Percentiles rank a stretch among this genome's conserved stretches.
phyloP scores from a whole-genome alignment of 2,113 vertebrate species.

The Pleuronectes platessa region DNA sequence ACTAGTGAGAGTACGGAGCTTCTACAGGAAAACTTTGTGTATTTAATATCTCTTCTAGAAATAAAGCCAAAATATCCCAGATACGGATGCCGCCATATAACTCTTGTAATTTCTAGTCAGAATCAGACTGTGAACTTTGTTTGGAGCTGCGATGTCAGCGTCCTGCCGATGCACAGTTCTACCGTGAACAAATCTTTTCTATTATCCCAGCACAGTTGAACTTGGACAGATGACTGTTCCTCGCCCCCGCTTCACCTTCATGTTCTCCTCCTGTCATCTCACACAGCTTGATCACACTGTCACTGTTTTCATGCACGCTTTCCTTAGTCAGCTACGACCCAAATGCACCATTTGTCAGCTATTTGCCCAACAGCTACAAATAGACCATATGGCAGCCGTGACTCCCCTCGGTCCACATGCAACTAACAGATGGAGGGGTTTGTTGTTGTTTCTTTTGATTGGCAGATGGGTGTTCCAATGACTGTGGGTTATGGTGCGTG shows the following conservation, averaged over 20 bases:
- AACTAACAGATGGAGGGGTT: conserved; percentile 48
- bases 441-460: conserved; percentile 26
- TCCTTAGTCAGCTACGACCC: conserved; percentile 1
- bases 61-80: too few relatives aligned
- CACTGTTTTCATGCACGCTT: conserved; percentile 5
- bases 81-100: too few relatives aligned
- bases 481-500: conserved; percentile 29
- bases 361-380: conserved; percentile 30
- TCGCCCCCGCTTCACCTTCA: not conserved
- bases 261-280: not conserved
- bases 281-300: not conserved
- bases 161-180: not conserved
- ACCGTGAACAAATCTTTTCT: not conserved
- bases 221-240: conserved; percentile 1
- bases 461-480: conserved; percentile 48
- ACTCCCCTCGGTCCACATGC: conserved; percentile 9
- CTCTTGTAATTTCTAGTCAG: too few relatives aligned
- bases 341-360: conserved; percentile 35
- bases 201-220: not conserved
- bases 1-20: too few relatives aligned
- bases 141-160: too few relatives aligned
- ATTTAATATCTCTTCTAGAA: too few relatives aligned
- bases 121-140: too few relatives aligned
- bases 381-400: conserved; percentile 41
- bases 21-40: too few relatives aligned